Evolutionary conservation across 2,113 vertebrate genomes (phyloP).

Genomic region (Boleophthalmus pectinirostris): DNA sequence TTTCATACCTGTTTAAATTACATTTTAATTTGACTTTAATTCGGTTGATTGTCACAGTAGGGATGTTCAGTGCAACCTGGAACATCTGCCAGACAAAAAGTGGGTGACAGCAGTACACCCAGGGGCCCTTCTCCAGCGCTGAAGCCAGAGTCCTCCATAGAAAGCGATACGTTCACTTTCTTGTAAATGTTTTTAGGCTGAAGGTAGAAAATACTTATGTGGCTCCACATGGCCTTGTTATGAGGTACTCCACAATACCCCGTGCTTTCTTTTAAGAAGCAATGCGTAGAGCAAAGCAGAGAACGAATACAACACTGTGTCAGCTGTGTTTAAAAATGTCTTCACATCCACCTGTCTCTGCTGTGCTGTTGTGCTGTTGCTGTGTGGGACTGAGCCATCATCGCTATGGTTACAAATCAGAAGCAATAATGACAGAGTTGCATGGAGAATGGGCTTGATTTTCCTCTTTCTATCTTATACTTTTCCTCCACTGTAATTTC

Average conservation of each 20-base stretch:
- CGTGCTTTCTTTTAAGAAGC: not conserved
- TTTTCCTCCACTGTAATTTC: constrained; percentile 67
- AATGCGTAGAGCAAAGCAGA: not conserved
- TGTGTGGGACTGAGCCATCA: constrained; percentile 22
- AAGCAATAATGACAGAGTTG: constrained; percentile 62
- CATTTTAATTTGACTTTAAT: too few species aligned
- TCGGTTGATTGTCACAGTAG: not conserved
- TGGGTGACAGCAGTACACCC: not conserved
- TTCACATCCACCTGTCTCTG: not conserved
- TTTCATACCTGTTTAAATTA: too few species aligned
- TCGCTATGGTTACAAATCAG: constrained; percentile 63
- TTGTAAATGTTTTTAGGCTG: not conserved
- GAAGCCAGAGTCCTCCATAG: not conserved
- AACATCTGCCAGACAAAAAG: not conserved
- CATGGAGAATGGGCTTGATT: constrained; percentile 54
- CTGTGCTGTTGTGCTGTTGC: constrained; percentile 3
- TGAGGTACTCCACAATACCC: not conserved
- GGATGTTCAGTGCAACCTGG: not conserved
- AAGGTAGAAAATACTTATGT: not conserved
- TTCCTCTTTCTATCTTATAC: constrained; percentile 40
- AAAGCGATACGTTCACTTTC: not conserved
- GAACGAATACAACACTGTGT: not conserved
- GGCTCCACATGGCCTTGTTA: not conserved
- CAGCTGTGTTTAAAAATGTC: not conserved
- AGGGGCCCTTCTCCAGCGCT: not conserved